phyloP scores from a whole-genome alignment of 2,888 invertebrate species.

The Pheosia tremula region DNA sequence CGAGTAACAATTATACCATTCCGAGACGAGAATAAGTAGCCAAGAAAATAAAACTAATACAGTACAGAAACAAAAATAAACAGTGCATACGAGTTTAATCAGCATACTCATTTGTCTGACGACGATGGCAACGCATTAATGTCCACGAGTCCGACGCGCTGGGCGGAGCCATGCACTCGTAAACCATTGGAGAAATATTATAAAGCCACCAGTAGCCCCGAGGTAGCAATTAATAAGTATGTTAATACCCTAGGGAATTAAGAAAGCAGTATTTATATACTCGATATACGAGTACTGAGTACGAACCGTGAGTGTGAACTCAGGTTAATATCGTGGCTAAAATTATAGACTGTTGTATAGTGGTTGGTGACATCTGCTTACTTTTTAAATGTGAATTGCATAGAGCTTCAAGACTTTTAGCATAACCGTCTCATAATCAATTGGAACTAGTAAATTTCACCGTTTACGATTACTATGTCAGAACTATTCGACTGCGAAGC shows the following conservation, averaged over 20 bases:
- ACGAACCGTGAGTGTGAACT: conserved; percentile 52
- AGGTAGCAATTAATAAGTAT: conserved; percentile 79
- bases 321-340: conserved; percentile 37
- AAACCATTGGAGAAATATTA: conserved; percentile 77
- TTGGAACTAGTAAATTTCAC: no score
- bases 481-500: no score
- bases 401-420: no score
- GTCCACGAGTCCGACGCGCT: conserved; percentile 52
- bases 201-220: conserved; percentile 76
- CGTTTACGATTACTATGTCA: no score
- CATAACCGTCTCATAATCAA: no score
- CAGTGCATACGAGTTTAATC: conserved; percentile 68
- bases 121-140: conserved; percentile 55
- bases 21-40: conserved; percentile 30
- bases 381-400: neutral
- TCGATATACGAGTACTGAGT: conserved; percentile 41
- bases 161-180: conserved; percentile 69
- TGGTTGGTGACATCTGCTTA: neutral
- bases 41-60: neutral
- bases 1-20: neutral
- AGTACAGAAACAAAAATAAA: conserved; percentile 48
- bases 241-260: conserved; percentile 64
- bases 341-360: conserved; percentile 9
- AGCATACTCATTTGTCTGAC: conserved; percentile 73
- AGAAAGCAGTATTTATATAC: conserved; percentile 47